These are phyloP conservation scores for Leiothrix lutea DNA, from an alignment of 2,113 vertebrate genomes.

Conservation along the genomic window DNA sequence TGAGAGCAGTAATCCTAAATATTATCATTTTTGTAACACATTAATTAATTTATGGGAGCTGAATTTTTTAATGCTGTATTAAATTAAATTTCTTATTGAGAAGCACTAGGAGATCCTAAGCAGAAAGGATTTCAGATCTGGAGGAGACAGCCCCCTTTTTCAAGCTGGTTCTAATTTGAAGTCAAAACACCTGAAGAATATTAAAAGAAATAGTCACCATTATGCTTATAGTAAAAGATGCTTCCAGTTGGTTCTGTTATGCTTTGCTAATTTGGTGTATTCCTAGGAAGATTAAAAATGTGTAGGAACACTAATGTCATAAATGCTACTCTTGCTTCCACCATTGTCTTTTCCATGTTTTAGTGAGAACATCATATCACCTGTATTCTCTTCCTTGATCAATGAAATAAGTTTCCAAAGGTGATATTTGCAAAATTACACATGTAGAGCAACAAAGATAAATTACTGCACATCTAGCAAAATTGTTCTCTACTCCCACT, in stretches of 20 bases:
- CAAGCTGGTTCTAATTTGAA: background rate
- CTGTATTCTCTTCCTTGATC: background rate
- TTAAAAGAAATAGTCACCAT: background rate
- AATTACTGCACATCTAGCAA: background rate
- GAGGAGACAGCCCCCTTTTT: background rate
- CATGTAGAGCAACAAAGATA: background rate
- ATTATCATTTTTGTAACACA: background rate
- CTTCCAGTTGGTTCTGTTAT: background rate
- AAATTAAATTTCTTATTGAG: background rate
- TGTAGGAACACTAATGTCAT: background rate
- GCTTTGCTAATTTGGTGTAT: background rate
- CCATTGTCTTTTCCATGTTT: background rate
- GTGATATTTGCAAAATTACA: slow-evolving; percentile 13
- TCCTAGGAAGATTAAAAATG: background rate
- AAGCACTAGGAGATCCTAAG: background rate
- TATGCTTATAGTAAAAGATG: background rate
- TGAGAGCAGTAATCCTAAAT: background rate
- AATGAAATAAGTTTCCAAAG: background rate
- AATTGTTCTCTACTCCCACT: background rate
- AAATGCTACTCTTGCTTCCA: background rate
- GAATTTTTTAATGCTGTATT: background rate
- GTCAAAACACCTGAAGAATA: background rate
- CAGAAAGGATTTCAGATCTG: background rate
- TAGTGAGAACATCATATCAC: background rate
- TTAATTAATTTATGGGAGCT: background rate